Conservation (phyloP, 2,888 invertebrate genomes). For the Isotomurus palustris region DNA sequence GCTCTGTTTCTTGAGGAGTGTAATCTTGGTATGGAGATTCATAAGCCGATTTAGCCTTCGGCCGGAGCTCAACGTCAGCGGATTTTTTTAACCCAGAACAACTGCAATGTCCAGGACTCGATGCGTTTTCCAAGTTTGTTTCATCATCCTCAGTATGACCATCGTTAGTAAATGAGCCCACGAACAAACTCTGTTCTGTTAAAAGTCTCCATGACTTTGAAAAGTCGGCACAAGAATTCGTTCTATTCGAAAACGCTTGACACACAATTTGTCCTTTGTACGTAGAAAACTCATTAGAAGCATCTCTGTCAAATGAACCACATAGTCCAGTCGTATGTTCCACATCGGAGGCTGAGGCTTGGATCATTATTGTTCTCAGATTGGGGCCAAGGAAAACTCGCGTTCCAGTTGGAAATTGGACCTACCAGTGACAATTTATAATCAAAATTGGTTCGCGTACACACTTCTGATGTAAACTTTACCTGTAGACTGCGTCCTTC, state of each 20-base stretch:
- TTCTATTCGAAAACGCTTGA: constrained; percentile 27
- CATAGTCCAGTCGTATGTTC: constrained; percentile 46
- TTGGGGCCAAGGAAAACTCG: constrained; percentile 45
- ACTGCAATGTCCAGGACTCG: constrained; percentile 43
- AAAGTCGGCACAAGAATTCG: constrained; percentile 38
- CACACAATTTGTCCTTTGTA: constrained; percentile 43
- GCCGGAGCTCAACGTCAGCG: constrained; percentile 30
- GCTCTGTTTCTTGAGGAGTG: constrained; percentile 33
- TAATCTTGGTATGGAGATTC: constrained; percentile 43
- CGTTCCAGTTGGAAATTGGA: constrained; percentile 46
- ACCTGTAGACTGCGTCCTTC: constrained; percentile 45
- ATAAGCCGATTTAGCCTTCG: constrained; percentile 28
- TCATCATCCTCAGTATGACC: constrained; percentile 30
- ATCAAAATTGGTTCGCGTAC: not conserved
- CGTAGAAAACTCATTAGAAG: constrained; percentile 44
- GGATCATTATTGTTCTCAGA: constrained; percentile 44
- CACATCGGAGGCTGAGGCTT: constrained; percentile 45
- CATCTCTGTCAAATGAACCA: constrained; percentile 46
- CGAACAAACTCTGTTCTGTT: constrained; percentile 44
- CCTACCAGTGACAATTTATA: constrained; percentile 17
- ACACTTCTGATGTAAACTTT: too few relatives aligned
- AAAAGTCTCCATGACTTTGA: constrained; percentile 42
- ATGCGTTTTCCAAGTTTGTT: constrained; percentile 25
- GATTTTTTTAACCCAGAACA: constrained; percentile 42
- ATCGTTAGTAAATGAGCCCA: constrained; percentile 41